A percentile compares a stretch with the other conserved stretches of the same genome.
Evolutionary conservation across 2,888 invertebrate species (phyloP).

Genomic region (Kryphioiulus occultus): DNA sequence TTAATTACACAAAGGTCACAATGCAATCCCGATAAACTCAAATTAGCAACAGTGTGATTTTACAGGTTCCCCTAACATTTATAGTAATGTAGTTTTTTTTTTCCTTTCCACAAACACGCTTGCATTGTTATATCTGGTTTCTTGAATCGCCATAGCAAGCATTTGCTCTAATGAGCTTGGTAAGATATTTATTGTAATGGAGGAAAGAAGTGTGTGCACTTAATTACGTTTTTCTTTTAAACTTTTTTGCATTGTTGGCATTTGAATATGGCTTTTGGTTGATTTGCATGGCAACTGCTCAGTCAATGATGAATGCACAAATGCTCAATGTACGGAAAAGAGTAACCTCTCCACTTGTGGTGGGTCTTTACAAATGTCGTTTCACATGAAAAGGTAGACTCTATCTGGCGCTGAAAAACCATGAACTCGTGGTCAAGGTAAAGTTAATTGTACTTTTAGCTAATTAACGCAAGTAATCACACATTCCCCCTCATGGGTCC

Average conservation of each 20-base stretch:
- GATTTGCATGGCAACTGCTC: not conserved
- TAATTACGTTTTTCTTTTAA: slow-evolving; percentile 9
- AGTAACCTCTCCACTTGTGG: not conserved
- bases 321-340: not conserved
- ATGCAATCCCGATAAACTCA: not conserved
- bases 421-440: slow-evolving; percentile 22
- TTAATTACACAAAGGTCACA: not conserved
- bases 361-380: not conserved
- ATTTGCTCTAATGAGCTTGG: slow-evolving; percentile 6
- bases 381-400: not conserved
- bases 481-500: not conserved
- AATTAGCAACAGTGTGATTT: not conserved
- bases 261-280: slow-evolving; percentile 9
- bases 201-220: not conserved
- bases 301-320: not conserved
- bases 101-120: not conserved
- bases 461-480: slow-evolving; percentile 29
- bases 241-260: not conserved
- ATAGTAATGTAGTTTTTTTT: not conserved
- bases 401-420: not conserved
- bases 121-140: not conserved
- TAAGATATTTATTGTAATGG: not conserved
- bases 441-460: slow-evolving; percentile 35
- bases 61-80: not conserved
- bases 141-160: not conserved